These are phyloP conservation scores for Oncorhynchus clarkii DNA, from an alignment of 2,113 vertebrate genomes.

Conservation along the genomic window DNA sequence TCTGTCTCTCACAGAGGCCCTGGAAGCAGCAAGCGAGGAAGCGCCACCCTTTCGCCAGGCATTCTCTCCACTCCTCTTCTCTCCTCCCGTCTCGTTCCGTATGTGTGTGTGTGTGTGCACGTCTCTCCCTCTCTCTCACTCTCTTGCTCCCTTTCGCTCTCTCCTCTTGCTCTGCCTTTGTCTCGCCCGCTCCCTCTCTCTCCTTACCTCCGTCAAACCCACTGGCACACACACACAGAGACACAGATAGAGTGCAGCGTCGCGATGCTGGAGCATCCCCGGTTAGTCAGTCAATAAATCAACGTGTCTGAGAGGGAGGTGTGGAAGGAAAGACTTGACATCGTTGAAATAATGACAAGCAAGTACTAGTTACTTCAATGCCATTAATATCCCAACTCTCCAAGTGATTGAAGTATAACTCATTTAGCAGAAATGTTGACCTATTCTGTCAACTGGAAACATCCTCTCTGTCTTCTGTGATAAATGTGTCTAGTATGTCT, in stretches of 20 bases:
- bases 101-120: background rate
- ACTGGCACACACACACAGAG: slow-evolving; percentile 24
- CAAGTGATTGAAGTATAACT: background rate
- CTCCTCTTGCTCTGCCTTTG: slow-evolving; percentile 20
- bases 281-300: slow-evolving; percentile 32
- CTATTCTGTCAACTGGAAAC: background rate
- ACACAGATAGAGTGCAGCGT: slow-evolving; percentile 31
- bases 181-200: slow-evolving; percentile 18
- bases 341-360: no score
- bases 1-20: slow-evolving; percentile 68
- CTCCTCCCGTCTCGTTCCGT: background rate
- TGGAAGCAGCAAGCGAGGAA: slow-evolving; percentile 61
- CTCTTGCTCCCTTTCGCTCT: slow-evolving; percentile 19
- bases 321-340: background rate
- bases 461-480: background rate
- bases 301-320: slow-evolving; percentile 13
- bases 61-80: slow-evolving; percentile 48
- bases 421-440: background rate
- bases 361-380: no score
- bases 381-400: background rate
- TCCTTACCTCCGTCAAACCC: slow-evolving; percentile 13
- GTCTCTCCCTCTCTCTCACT: slow-evolving; percentile 14
- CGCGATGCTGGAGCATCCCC: slow-evolving; percentile 23
- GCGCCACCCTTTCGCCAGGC: slow-evolving; percentile 67
- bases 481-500: background rate